Base-by-base conservation (phyloP, 2,888 invertebrate genomes). In the Bombylius discolor region DNA sequence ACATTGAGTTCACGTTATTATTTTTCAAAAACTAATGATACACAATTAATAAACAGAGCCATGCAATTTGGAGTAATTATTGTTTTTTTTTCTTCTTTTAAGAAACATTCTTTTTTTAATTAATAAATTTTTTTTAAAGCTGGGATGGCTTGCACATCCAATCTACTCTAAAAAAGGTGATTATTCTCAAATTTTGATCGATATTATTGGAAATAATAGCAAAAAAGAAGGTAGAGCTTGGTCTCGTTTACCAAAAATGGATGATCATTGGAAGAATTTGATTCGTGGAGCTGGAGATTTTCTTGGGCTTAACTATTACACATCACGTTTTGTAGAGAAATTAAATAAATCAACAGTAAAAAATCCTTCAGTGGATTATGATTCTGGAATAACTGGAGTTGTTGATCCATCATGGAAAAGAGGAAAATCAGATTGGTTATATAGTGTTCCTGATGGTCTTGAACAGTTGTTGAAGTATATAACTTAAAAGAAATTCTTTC, bases 301-400 rank as follows among this genome's bases (percentile, higher is more conserved):
- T 60, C 48, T 69, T 3, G 69, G 68, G 0, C 59, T 68, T 1
- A 70, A 69, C 55, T 68, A 69, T 53, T 70, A 70, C 23, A 63
- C 67, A 5, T 64, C 69, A 5, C 60, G 66, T 5, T 59, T 52
- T 48, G 64, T 65, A 5, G 60, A 65, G 51, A 60, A 60, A 31
- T 59, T 64, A 0, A 14, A 56, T 34, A 53, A 60, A 5, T 62
- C 65, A 8, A 48, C 48, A 13, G 71, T 67, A 39, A 65, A 71
- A 51, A 60, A 45, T 23, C 79, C 81, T 0, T 81, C 81, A 0
- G 77, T 76, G 55, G 73, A 74, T 52, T 76, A 79, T 49, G 82
- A 83, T 65, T 61, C 64, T 3, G 58, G 60, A 47, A 53, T 67
- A n/a, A 62, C 63, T 14, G 56, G 55, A 32, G 51, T 54, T 36